Percentiles rank a stretch among this genome's conserved stretches.
These are phyloP conservation scores for Augiades crinisus DNA, from an alignment of 2,888 invertebrate species.

Conservation along the genomic window DNA sequence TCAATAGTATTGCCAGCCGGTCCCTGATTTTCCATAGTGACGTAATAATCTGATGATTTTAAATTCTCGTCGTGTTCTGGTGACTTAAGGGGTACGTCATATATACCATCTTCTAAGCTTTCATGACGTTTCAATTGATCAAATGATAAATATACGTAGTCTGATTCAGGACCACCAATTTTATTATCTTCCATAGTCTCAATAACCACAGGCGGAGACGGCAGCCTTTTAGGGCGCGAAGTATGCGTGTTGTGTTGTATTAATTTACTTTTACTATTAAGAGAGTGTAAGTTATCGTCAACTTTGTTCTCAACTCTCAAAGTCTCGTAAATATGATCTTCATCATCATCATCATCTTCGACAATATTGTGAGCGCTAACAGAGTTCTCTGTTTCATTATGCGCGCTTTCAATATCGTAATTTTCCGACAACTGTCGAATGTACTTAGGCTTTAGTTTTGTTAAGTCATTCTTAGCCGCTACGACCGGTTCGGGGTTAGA, in stretches of 20 bases:
- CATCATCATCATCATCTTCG: slow-evolving; percentile 54
- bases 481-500: slow-evolving; percentile 75
- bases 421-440: slow-evolving; percentile 63
- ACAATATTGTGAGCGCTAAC: slow-evolving; percentile 44
- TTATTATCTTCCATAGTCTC: slow-evolving; percentile 45
- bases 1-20: slow-evolving; percentile 40
- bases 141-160: slow-evolving; percentile 75
- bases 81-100: slow-evolving; percentile 66
- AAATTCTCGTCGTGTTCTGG: slow-evolving; percentile 49
- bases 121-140: slow-evolving; percentile 58
- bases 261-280: slow-evolving; percentile 57
- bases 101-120: slow-evolving; percentile 54
- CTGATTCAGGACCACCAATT: slow-evolving; percentile 65
- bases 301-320: slow-evolving; percentile 67
- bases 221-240: slow-evolving; percentile 55
- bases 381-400: slow-evolving; percentile 39
- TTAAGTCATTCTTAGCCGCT: slow-evolving; percentile 58
- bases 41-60: slow-evolving; percentile 54
- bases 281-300: slow-evolving; percentile 49
- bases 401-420: slow-evolving; percentile 39
- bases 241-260: slow-evolving; percentile 54
- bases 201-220: slow-evolving; percentile 52
- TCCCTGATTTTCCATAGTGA: slow-evolving; percentile 58
- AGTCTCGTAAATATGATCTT: slow-evolving; percentile 83
- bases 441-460: slow-evolving; percentile 60